These are phyloP conservation scores for Gymnarchus niloticus DNA, from an alignment of 2,113 vertebrate genomes.

Conservation along the genomic window DNA sequence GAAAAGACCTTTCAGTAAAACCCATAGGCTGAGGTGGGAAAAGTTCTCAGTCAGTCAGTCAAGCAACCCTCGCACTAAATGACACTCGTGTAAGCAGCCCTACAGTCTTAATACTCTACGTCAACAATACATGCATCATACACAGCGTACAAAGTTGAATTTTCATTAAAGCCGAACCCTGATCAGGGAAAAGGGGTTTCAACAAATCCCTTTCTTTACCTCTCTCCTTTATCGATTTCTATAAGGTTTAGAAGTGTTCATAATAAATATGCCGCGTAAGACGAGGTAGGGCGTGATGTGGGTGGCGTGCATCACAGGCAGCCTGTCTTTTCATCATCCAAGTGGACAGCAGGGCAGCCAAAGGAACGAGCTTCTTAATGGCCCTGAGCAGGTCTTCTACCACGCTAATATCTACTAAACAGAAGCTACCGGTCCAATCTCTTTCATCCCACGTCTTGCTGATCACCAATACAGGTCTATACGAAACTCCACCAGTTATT, in stretches of 20 bases:
- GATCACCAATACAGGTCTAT: neutral
- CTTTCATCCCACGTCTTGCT: neutral
- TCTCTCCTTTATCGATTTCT: conserved; percentile 2
- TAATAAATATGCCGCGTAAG: conserved; percentile 6
- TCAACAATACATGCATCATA: neutral
- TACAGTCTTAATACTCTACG: neutral
- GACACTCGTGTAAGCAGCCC: neutral
- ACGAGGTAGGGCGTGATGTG: neutral
- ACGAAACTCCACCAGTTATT: neutral
- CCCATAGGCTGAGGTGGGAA: neutral
- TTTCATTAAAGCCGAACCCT: neutral
- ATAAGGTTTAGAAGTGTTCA: neutral
- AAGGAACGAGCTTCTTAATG: too few species aligned
- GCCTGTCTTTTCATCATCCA: neutral
- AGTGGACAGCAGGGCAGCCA: neutral
- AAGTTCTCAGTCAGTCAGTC: neutral
- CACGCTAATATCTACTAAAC: neutral
- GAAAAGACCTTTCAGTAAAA: neutral
- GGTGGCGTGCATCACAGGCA: neutral
- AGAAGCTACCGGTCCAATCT: neutral
- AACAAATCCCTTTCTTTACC: conserved; percentile 10
- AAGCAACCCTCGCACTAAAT: conserved; percentile 9
- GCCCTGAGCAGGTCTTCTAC: too few species aligned
- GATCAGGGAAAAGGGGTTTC: conserved; percentile 4
- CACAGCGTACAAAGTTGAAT: neutral